Evolutionary conservation across 2,888 invertebrate species (phyloP), one percentile per base, ranked within the genome.

Genomic region (Cantharis flavilabris): DNA sequence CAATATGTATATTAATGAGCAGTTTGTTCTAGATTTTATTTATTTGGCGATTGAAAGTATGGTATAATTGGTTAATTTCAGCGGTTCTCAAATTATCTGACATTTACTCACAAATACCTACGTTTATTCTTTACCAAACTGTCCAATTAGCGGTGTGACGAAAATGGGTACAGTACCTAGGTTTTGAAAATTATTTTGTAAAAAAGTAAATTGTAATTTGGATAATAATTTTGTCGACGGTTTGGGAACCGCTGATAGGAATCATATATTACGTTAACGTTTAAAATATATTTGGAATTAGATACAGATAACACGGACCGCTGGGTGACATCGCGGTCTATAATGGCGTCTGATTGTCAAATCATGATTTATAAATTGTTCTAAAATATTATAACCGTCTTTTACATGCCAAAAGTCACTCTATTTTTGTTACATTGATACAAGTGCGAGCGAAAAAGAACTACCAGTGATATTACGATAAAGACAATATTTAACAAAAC

Each of bases 321-420:
- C 81, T 77, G 84, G 84, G 86, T 86, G 86, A 86, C 85, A 83
- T 86, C 86, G 82, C 86, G 83, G 84, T 80, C 81, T 79, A 82
- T 85, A 85, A 86, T 84, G 84, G 85, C 85, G 84, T 83, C 83
- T 83, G 81, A 84, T 83, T 85, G 85, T 85, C 86, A 85, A 85
- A 85, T 81, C 81, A 81, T 85, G 86, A 86, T 86, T 86, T 86
- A 85, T 84, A 84, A 84, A 84, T 83, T 84, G 80, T 79, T 77
- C 71, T 69, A 75, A 76, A 78, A 78, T 80, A 79, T 80, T 81
- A 76, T 74, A 73, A 76, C 78, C 80, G 73, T 74, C 73, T 72
- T 75, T 11, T 72, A 79, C 75, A 77, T 79, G 76, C 75, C 78
- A 73, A 73, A 78, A 76, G 71, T 75, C 78, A 72, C 77, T 75